These are phyloP conservation scores for Urocynchramus pylzowi DNA, from an alignment of 2,113 vertebrate species.

Conservation along the genomic window DNA sequence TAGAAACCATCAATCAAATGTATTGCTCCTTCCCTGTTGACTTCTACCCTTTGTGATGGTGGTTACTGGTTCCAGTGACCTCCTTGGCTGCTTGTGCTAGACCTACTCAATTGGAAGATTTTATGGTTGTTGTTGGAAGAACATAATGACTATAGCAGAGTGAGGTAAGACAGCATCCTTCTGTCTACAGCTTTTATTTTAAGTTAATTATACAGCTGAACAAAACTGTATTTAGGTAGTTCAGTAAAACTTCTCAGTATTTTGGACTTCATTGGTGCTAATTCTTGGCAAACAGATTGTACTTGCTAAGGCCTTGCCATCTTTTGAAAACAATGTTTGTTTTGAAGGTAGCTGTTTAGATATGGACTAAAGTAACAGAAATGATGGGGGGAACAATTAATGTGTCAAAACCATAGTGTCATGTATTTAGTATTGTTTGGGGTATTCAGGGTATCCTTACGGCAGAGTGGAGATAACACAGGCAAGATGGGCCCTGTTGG, in stretches of 20 bases:
- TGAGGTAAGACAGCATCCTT: neutral
- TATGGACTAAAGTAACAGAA: neutral
- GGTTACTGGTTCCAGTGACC: neutral
- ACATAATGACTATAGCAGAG: neutral
- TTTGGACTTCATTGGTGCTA: neutral
- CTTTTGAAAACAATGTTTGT: neutral
- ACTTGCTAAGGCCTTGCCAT: neutral
- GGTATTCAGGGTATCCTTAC: neutral
- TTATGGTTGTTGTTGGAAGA: neutral
- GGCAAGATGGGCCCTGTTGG: neutral
- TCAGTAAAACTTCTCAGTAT: neutral
- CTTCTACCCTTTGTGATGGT: neutral
- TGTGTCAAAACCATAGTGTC: neutral
- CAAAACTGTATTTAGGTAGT: neutral
- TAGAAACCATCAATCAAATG: neutral
- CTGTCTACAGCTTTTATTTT: neutral
- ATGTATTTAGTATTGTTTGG: neutral
- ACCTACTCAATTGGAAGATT: neutral
- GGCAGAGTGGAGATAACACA: neutral
- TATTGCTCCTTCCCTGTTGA: neutral
- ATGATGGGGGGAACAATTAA: neutral
- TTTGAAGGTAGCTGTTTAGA: neutral
- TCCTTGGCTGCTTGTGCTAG: neutral
- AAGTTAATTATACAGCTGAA: neutral
- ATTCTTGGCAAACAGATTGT: neutral